phyloP scores from a whole-genome alignment of 2,888 invertebrate species.

The Athalia circularis region DNA sequence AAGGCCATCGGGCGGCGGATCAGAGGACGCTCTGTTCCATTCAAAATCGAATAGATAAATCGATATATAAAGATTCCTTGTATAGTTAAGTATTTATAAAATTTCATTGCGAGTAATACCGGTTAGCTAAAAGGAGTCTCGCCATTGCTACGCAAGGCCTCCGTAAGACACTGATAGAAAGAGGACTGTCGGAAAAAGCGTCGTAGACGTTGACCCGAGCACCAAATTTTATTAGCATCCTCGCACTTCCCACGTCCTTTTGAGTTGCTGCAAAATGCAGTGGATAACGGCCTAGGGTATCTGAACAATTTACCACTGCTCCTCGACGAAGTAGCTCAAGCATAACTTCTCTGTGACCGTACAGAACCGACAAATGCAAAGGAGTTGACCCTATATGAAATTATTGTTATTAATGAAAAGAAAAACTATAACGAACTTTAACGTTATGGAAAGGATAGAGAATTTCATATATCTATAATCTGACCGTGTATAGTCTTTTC shows the following conservation, averaged over 20 bases:
- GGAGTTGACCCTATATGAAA: conserved; percentile 51
- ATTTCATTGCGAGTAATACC: neutral
- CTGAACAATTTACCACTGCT: conserved; percentile 45
- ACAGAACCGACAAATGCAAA: conserved; percentile 51
- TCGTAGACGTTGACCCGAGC: conserved; percentile 51
- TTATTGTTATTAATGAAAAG: neutral
- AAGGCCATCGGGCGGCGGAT: conserved; percentile 18
- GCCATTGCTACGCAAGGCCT: conserved; percentile 52
- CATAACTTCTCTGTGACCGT: conserved; percentile 50
- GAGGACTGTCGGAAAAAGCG: conserved; percentile 52
- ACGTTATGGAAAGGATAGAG: neutral
- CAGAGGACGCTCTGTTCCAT: conserved; percentile 26
- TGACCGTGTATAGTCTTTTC: conserved; percentile 15
- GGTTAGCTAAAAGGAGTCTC: conserved; percentile 46
- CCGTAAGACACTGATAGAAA: conserved; percentile 52
- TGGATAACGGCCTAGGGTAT: conserved; percentile 52
- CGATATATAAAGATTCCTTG: too few relatives aligned
- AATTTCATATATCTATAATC: neutral
- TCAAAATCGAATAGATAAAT: conserved; percentile 1
- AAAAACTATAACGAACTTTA: neutral
- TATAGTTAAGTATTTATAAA: neutral
- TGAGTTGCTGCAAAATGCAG: conserved; percentile 53
- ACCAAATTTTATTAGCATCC: conserved; percentile 49
- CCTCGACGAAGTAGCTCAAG: conserved; percentile 49
- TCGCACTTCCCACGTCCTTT: conserved; percentile 48